Base-by-base conservation (phyloP, 2,797 vertebrate species). In the Gobio occitaniae region DNA sequence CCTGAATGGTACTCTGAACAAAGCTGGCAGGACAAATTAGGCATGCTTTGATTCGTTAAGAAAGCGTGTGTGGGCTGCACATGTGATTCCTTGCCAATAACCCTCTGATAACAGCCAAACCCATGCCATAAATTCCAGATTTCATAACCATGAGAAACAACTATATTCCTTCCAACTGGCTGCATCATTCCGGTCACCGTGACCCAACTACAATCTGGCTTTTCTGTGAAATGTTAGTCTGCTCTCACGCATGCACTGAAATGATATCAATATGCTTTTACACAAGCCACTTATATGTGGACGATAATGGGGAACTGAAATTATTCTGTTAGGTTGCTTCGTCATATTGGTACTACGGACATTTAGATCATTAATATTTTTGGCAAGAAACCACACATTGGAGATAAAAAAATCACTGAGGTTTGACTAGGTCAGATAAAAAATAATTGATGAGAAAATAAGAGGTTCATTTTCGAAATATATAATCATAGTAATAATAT, bases 101-200 rank as follows among this genome's bases (percentile, higher is more conserved):
- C 77, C 85, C 89, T 89, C 75, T 90, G 88, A 91, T 91, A 89
- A 88, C 44, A 59, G 21, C 68, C 86, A 86, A 83, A 87, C 82
- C 66, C 85, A 48, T 84, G 74, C 84, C 78, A 89, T 90, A 90
- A 92, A 89, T 44, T 80, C 66, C 50, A 77, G 69, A 77, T 47
- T 85, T 82, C 56, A 83, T 74, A 77, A 84, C 61, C 54, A 25
- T 47, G 90, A 77, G 41, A 91, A 91, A 91, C 89, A 91, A 91
- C 65, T 66, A 44, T 90, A 91, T 93, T 92, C 91, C 89, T 90
- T 91, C 92, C 90, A 94, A 90, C 71, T 86, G 85, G 76, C 78
- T 84, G 82, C 79, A 83, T 54, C 48, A 41, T 78, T 87, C 50
- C 83, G 92, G 90, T 94, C 93, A 92, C 78, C 48, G 66, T 87